Conservation (phyloP, 1,140 invertebrate genomes). For the Orussus abietinus region DNA sequence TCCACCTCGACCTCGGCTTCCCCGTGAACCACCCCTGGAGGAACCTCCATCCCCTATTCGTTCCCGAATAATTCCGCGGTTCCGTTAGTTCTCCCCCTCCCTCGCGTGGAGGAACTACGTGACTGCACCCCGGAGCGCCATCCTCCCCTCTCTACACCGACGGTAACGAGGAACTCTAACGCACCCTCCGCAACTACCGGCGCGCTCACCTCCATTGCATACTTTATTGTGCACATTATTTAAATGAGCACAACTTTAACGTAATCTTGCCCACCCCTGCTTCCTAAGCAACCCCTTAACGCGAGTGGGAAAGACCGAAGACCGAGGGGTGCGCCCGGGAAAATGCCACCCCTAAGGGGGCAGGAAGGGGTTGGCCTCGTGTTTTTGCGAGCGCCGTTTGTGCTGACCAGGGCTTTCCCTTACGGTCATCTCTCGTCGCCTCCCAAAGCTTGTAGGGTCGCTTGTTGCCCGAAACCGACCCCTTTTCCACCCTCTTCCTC, state of each 20-base stretch:
- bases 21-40: too few species aligned
- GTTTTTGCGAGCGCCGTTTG: constrained; percentile 49
- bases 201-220: constrained; percentile 37
- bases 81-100: constrained; percentile 18
- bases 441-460: constrained; percentile 49
- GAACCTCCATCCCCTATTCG: too few species aligned
- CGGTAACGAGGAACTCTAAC: too few species aligned
- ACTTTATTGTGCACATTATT: constrained; percentile 49
- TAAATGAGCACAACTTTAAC: constrained; percentile 43
- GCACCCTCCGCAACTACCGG: constrained; percentile 33
- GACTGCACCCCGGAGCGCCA: constrained; percentile 33
- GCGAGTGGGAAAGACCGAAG: too few species aligned
- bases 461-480: constrained; percentile 42
- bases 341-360: constrained; percentile 17
- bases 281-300: constrained; percentile 32
- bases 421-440: constrained; percentile 45
- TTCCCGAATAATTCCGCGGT: too few species aligned
- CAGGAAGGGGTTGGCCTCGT: constrained; percentile 31
- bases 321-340: constrained; percentile 17
- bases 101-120: constrained; percentile 29
- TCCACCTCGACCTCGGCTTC: too few species aligned
- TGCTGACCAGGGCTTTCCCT: constrained; percentile 48
- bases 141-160: too few species aligned
- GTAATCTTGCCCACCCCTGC: constrained; percentile 37
- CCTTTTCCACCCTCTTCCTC: background rate